Evolutionary conservation across 2,888 invertebrate genomes (phyloP).

Genomic region (Diploptera punctata): DNA sequence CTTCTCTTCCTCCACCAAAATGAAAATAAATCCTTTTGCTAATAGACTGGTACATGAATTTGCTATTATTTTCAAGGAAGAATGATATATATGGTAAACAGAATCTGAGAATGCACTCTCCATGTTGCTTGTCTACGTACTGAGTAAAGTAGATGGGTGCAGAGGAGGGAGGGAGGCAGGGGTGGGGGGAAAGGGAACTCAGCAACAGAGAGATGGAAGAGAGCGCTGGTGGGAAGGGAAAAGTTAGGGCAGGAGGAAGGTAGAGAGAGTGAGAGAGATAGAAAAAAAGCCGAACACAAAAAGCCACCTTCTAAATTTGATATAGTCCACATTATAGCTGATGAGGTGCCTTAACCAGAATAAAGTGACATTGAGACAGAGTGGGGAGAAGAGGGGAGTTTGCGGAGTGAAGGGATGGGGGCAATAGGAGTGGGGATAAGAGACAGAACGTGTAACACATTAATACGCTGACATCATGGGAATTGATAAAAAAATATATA

Average conservation of each 20-base stretch:
- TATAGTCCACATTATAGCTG: constrained; percentile 36
- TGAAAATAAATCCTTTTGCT: constrained; percentile 63
- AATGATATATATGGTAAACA: constrained; percentile 59
- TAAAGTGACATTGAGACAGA: constrained; percentile 38
- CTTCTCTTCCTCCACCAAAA: constrained; percentile 48
- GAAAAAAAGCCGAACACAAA: constrained; percentile 38
- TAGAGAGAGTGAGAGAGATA: constrained; percentile 17
- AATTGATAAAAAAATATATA: constrained; percentile 31
- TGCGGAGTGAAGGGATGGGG: background rate
- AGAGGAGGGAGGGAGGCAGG: background rate
- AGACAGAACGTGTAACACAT: constrained; percentile 39
- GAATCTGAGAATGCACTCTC: constrained; percentile 58
- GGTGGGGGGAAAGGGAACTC: background rate
- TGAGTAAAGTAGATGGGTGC: constrained; percentile 39
- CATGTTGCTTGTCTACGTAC: constrained; percentile 41
- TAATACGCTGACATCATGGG: constrained; percentile 33
- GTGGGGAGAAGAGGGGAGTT: constrained; percentile 15
- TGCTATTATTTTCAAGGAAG: constrained; percentile 62
- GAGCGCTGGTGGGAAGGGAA: constrained; percentile 42
- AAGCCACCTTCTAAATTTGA: constrained; percentile 44
- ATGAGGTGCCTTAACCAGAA: constrained; percentile 40
- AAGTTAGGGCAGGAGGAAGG: constrained; percentile 14
- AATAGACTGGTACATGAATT: constrained; percentile 63
- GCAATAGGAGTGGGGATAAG: constrained; percentile 19
- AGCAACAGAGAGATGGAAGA: constrained; percentile 51